Evolutionary conservation across 2,113 vertebrate species (phyloP).

Genomic region (Equus quagga): DNA sequence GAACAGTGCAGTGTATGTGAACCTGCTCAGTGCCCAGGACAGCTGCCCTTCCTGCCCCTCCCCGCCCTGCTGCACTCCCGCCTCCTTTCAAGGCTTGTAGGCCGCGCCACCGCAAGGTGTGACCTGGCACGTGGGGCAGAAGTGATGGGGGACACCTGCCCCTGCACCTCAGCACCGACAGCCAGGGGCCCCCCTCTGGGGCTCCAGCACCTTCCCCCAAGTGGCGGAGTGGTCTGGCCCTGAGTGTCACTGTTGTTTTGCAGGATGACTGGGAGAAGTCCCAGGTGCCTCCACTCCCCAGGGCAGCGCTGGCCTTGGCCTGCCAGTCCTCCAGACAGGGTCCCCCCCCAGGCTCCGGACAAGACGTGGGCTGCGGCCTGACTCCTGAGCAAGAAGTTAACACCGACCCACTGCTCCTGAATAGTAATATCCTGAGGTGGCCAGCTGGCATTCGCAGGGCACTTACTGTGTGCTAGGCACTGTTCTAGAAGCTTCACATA

Average conservation of each 20-base stretch:
- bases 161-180: not conserved
- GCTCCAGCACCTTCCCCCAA: not conserved
- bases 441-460: not conserved
- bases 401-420: too few relatives aligned
- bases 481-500: not conserved
- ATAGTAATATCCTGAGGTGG: not conserved
- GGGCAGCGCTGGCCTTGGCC: not conserved
- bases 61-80: not conserved
- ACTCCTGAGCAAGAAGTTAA: not conserved
- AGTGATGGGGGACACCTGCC: not conserved
- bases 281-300: not conserved
- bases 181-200: not conserved
- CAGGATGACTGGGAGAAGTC: not conserved
- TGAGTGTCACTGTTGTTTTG: not conserved
- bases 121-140: not conserved
- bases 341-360: not conserved
- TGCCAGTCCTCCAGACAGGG: fast-evolving
- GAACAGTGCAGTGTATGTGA: fast-evolving
- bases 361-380: not conserved
- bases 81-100: not conserved
- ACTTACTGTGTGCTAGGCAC: too few relatives aligned
- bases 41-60: not conserved
- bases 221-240: not conserved
- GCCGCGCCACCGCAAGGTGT: fast-evolving
- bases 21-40: not conserved